Evolutionary conservation across 1,140 invertebrate genomes (phyloP).

Genomic region (Leptoteleia sp.): DNA sequence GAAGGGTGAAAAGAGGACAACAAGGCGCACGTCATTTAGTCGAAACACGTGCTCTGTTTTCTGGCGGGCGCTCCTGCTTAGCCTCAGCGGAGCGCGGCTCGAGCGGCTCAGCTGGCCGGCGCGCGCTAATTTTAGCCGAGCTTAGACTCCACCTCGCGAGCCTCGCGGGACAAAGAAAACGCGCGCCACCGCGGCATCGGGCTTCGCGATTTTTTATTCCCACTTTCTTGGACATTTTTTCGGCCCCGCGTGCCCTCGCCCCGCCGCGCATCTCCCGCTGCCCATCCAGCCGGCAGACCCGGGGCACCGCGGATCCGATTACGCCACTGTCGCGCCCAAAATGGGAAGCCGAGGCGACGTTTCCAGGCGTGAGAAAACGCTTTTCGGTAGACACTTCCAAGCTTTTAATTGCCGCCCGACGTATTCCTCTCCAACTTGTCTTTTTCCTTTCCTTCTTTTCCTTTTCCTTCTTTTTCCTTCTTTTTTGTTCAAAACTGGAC

Average conservation of each 20-base stretch:
- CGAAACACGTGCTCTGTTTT: slow-evolving; percentile 80
- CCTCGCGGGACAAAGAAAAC: slow-evolving; percentile 75
- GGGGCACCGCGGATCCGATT: slow-evolving; percentile 33
- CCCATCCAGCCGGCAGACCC: background rate
- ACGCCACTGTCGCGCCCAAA: slow-evolving; percentile 38
- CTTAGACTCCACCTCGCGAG: slow-evolving; percentile 72
- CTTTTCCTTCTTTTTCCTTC: too few relatives aligned
- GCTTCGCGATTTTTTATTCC: slow-evolving; percentile 34
- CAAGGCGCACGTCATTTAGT: slow-evolving; percentile 78
- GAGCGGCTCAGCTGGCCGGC: slow-evolving; percentile 66
- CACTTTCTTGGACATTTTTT: slow-evolving; percentile 25
- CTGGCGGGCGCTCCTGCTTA: slow-evolving; percentile 78
- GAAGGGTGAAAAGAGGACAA: slow-evolving; percentile 63
- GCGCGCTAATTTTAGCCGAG: slow-evolving; percentile 70
- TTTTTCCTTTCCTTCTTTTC: too few relatives aligned
- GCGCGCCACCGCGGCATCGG: slow-evolving; percentile 24
- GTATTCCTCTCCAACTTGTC: too few relatives aligned
- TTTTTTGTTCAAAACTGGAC: too few relatives aligned
- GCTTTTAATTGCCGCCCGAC: slow-evolving; percentile 8
- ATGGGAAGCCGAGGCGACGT: slow-evolving; percentile 23
- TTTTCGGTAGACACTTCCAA: slow-evolving; percentile 3
- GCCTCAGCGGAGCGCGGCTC: slow-evolving; percentile 44
- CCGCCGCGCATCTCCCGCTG: background rate
- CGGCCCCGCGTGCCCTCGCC: slow-evolving; percentile 23
- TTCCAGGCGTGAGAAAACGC: slow-evolving; percentile 38